Base-by-base conservation (phyloP, 2,113 vertebrate genomes). In the Tupaia chinensis region DNA sequence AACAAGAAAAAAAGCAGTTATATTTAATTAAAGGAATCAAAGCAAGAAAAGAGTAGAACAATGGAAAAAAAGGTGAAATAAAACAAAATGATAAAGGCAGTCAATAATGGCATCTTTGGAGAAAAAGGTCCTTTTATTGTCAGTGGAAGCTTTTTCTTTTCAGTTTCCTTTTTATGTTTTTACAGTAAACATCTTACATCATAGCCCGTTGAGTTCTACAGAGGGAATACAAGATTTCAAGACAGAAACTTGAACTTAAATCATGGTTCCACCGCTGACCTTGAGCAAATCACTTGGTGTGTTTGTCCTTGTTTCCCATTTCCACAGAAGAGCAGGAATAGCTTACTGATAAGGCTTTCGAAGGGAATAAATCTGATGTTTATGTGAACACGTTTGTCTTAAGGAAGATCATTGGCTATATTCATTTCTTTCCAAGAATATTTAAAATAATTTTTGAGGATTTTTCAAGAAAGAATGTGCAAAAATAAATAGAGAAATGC, bases 391-490 rank as follows among this genome's bases (percentile, higher is more conserved):
- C 22, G 15, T 5, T 56, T n/a, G 10, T 34, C 14, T 79, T 27
- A 74, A 1, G 92, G n/a, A 81, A 81, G 32, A 8, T 9, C 22
- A 74, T 19, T 61, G 77, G 32, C 29, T 66, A 19, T 29, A 34
- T 19, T 87, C 1, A 34, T 66, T 83, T 81, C 9, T 79, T 80
- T 58, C 69, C 53, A 92, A 81, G 25, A 63, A 65, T 87, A 89
- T 77, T 96, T 89, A 68, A 96, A 92, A 87, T 77, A 65, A 91
- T 29, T 19, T 19, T 84, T 91, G 15, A 95, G 23, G 76, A 76
- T 12, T 82, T 96, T 83, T 70, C 15, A 56, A 63, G 15, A 68
- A 94, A 80, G 29, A 96, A 82, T 60, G 0, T 84, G 9, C 17
- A 87, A 58, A 84, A 93, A 44, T 32, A 90, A 86, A 70, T 20